phyloP scores from a whole-genome alignment of 2,888 invertebrate species.

The Salpingus planirostris region DNA sequence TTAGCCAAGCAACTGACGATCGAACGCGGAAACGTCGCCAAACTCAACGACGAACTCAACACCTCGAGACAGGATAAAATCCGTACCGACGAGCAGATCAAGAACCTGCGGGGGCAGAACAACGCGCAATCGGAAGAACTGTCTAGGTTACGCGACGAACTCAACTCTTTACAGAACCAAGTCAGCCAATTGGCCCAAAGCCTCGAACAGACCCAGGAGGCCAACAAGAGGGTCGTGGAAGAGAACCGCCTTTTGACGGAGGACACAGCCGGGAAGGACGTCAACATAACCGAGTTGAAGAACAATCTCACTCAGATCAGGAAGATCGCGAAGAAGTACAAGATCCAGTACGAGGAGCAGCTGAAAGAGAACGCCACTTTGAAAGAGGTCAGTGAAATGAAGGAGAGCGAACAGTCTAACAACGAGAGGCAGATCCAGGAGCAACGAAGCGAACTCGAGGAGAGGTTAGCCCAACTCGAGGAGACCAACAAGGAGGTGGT shows the following conservation, averaged over 20 bases:
- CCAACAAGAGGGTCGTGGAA: slow-evolving; percentile 49
- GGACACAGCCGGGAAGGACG: slow-evolving; percentile 58
- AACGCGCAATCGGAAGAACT: slow-evolving; percentile 54
- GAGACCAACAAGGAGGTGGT: slow-evolving; percentile 41
- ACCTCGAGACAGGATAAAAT: slow-evolving; percentile 54
- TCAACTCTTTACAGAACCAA: slow-evolving; percentile 49
- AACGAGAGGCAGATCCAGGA: slow-evolving; percentile 42
- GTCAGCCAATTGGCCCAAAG: slow-evolving; percentile 52
- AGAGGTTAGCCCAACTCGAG: slow-evolving; percentile 39
- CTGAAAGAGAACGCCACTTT: slow-evolving; percentile 51
- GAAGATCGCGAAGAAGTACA: slow-evolving; percentile 89
- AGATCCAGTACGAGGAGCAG: slow-evolving; percentile 73
- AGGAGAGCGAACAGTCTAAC: slow-evolving; percentile 43
- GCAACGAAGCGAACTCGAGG: slow-evolving; percentile 42
- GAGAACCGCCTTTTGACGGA: slow-evolving; percentile 56
- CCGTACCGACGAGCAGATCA: slow-evolving; percentile 61
- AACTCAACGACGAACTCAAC: slow-evolving; percentile 58
- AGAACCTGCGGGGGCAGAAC: slow-evolving; percentile 51
- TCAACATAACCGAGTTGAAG: slow-evolving; percentile 46
- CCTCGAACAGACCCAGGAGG: slow-evolving; percentile 54
- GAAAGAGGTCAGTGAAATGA: slow-evolving; percentile 38
- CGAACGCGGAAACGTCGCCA: slow-evolving; percentile 63
- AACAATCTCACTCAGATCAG: slow-evolving; percentile 51
- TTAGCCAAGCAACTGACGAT: slow-evolving; percentile 67
- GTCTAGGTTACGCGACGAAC: slow-evolving; percentile 56